phyloP scores from a whole-genome alignment of 2,797 vertebrate genomes.

The Etheostoma nigrum region DNA sequence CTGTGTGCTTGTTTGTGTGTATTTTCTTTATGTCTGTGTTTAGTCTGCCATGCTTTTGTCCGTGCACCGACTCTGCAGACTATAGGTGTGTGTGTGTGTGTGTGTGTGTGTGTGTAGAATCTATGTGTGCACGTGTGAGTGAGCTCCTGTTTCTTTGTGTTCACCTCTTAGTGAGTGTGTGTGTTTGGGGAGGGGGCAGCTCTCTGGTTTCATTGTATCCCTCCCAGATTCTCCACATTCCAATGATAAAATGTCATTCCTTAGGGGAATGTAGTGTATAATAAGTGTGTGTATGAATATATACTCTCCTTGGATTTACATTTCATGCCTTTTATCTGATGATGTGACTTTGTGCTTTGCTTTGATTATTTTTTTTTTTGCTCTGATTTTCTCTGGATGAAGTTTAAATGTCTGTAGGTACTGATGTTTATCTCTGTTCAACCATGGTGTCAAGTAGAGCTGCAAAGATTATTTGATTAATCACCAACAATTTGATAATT shows the following conservation, averaged over 20 bases:
- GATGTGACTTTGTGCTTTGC: neutral
- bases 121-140: constrained; percentile 11
- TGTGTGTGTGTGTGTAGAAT: constrained; percentile 19
- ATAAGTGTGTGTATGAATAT: neutral
- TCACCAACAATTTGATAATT: no score
- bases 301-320: neutral
- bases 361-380: neutral
- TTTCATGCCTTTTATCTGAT: constrained; percentile 2
- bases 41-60: constrained; percentile 58
- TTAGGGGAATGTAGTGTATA: constrained; percentile 24
- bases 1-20: constrained; percentile 20
- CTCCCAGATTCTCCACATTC: constrained; percentile 75
- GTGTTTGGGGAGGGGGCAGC: constrained; percentile 45
- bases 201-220: constrained; percentile 65
- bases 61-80: constrained; percentile 36
- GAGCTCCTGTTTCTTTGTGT: constrained; percentile 63
- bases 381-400: neutral
- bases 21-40: constrained; percentile 54
- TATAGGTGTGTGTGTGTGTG: constrained; percentile 15
- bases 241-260: constrained; percentile 74
- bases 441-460: neutral
- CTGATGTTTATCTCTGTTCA: neutral
- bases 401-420: neutral
- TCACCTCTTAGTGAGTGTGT: constrained; percentile 21
- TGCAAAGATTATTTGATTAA: no score